Conservation (phyloP, 2,888 invertebrate species). For the Drosophila nr. perissopoda region DNA sequence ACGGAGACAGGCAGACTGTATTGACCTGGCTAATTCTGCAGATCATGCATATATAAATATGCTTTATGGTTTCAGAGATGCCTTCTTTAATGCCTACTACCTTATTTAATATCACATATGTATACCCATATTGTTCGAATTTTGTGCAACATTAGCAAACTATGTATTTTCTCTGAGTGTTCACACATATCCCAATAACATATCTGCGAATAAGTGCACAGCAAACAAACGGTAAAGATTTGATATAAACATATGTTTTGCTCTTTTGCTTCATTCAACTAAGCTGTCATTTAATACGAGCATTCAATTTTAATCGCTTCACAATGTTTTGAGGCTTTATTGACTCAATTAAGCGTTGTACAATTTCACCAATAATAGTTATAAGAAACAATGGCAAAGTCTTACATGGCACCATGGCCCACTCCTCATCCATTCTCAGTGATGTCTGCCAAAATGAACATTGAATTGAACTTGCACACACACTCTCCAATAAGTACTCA, state of each 20-base stretch:
- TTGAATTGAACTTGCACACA: constrained; percentile 54
- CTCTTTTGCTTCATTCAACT: constrained; percentile 7
- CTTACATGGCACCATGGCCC: constrained; percentile 26
- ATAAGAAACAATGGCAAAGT: constrained; percentile 60
- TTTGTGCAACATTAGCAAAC: background rate
- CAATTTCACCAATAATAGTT: constrained; percentile 46
- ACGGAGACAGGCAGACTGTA: background rate
- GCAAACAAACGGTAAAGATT: background rate
- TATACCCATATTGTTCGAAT: background rate
- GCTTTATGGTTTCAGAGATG: background rate
- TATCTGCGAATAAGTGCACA: background rate
- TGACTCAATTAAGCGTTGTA: constrained; percentile 70
- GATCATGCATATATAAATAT: background rate
- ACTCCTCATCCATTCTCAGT: constrained; percentile 8
- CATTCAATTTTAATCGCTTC: constrained; percentile 39
- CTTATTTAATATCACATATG: background rate
- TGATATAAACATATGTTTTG: background rate
- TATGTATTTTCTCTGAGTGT: background rate
- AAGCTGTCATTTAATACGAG: constrained; percentile 46
- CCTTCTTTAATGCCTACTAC: background rate
- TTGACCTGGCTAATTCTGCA: background rate
- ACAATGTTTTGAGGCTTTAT: constrained; percentile 54
- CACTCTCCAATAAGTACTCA: constrained; percentile 35
- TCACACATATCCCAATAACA: background rate
- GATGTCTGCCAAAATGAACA: constrained; percentile 64